These are phyloP conservation scores for Ennomos fuscantarius DNA, from an alignment of 2,888 invertebrate species.

Conservation along the genomic window DNA sequence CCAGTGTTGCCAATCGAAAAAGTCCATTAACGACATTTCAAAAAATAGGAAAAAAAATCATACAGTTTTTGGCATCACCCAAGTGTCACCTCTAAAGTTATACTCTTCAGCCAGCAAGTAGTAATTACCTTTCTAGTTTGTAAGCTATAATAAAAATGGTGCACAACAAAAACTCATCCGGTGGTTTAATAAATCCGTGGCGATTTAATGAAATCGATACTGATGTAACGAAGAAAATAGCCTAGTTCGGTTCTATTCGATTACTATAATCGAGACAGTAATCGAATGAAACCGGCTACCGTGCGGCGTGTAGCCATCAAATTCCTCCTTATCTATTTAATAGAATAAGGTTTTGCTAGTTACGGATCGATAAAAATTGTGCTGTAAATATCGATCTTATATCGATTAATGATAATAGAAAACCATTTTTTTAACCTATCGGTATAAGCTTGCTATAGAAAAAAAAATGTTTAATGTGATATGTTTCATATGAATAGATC, in stretches of 20 bases:
- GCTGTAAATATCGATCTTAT: not conserved
- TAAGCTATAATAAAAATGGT: conserved; percentile 59
- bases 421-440: too few relatives aligned
- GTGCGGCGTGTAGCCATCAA: conserved; percentile 48
- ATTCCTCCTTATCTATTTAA: conserved; percentile 45
- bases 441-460: too few relatives aligned
- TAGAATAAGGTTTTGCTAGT: conserved; percentile 36
- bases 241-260: conserved; percentile 46
- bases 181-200: conserved; percentile 70
- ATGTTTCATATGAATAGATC: too few relatives aligned
- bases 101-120: conserved; percentile 43
- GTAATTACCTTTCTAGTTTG: conserved; percentile 70
- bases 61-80: not conserved
- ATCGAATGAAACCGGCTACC: conserved; percentile 53
- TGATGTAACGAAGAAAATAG: conserved; percentile 70
- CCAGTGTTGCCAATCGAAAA: too few relatives aligned
- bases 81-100: conserved; percentile 5
- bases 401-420: too few relatives aligned
- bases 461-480: too few relatives aligned
- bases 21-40: too few relatives aligned
- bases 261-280: conserved; percentile 68
- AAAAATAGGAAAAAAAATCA: not conserved
- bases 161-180: conserved; percentile 69
- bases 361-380: conserved; percentile 14
- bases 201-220: conserved; percentile 79